Evolutionary conservation across 2,797 vertebrate species (phyloP).

Genomic region (Threskiornis aethiopicus): DNA sequence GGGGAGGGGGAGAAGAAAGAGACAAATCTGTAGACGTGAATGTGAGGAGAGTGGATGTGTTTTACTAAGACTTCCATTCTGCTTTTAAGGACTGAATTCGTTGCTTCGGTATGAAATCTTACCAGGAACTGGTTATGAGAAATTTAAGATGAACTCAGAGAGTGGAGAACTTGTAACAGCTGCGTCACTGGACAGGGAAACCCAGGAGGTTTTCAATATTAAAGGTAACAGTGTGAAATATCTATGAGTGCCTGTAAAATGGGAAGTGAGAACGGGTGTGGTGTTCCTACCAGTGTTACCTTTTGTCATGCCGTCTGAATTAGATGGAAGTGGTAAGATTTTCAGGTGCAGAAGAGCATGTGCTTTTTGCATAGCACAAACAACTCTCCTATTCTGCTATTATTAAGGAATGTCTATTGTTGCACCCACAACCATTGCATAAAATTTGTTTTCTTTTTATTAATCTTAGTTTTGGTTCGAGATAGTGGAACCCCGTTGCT

Average conservation of each 20-base stretch:
- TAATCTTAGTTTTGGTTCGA: constrained; percentile 82
- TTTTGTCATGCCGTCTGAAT: not conserved
- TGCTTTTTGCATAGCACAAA: not conserved
- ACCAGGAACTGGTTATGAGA: constrained; percentile 80
- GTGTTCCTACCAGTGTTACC: not conserved
- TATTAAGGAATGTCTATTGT: not conserved
- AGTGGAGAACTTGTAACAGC: constrained; percentile 84
- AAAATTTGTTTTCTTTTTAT: constrained; percentile 1
- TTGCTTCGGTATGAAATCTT: constrained; percentile 79
- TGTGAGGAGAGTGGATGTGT: not conserved
- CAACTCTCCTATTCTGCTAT: not conserved
- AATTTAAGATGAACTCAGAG: constrained; percentile 84
- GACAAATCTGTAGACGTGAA: not conserved
- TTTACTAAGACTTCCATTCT: constrained; percentile 4
- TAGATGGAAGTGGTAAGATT: not conserved
- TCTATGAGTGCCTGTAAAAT: not conserved
- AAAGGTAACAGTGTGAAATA: constrained; percentile 78
- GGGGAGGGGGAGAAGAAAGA: not conserved
- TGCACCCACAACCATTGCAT: not conserved
- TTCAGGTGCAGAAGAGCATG: not conserved
- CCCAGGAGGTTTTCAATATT: constrained; percentile 80
- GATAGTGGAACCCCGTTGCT: constrained; percentile 80
- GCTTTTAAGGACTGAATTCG: constrained; percentile 75
- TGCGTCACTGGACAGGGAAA: constrained; percentile 85
- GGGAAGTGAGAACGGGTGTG: not conserved